Conservation (phyloP, 2,113 vertebrate species). For the Agapornis roseicollis region DNA sequence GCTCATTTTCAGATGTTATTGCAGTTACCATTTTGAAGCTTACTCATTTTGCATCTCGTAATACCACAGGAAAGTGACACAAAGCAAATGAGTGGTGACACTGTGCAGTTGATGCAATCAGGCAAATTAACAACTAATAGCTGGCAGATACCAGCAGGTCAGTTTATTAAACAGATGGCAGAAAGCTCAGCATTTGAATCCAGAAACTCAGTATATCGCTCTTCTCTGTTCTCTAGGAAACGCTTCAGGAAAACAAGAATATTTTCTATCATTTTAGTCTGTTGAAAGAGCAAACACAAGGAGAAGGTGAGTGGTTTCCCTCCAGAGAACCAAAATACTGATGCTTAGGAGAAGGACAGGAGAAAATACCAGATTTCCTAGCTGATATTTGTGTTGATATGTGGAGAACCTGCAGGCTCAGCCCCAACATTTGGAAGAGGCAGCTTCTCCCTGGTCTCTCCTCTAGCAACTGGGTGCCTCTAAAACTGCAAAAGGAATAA, state of each 20-base stretch:
- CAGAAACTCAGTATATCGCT: not conserved
- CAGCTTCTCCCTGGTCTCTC: not conserved
- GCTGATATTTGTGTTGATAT: not conserved
- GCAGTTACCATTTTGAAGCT: not conserved
- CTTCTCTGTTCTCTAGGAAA: not conserved
- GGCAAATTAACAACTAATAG: conserved; percentile 19
- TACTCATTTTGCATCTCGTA: not conserved
- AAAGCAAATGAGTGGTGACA: not conserved
- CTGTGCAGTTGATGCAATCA: conserved; percentile 8
- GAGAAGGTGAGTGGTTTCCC: not conserved
- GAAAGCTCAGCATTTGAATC: not conserved
- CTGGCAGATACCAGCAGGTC: not conserved
- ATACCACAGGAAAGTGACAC: not conserved
- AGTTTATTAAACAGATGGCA: not conserved
- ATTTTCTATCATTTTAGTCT: not conserved
- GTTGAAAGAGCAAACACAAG: not conserved
- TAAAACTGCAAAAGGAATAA: not conserved
- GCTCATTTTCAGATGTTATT: not conserved
- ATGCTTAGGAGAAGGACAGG: not conserved
- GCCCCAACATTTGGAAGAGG: not conserved
- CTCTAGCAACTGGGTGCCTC: not conserved
- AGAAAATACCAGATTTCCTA: not conserved
- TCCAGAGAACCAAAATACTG: not conserved
- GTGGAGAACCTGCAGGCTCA: not conserved
- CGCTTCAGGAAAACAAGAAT: not conserved